phyloP scores from a whole-genome alignment of 1,140 invertebrate species.

The Calosoma granatense region DNA sequence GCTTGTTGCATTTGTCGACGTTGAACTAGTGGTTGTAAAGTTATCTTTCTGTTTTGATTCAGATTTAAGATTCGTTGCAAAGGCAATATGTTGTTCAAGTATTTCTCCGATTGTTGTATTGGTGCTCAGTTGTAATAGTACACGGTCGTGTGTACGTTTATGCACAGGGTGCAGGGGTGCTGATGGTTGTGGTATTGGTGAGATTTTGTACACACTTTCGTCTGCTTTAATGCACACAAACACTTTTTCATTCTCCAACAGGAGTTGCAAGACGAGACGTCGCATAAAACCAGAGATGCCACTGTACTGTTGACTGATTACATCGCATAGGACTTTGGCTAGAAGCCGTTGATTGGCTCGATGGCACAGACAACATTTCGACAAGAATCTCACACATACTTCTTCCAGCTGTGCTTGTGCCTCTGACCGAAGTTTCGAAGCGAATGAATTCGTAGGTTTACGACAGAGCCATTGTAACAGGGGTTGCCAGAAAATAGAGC shows the following conservation, averaged over 20 bases:
- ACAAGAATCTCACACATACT: conserved; percentile 62
- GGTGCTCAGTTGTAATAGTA: conserved; percentile 60
- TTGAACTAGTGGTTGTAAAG: not conserved
- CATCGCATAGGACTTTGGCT: conserved; percentile 64
- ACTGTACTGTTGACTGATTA: conserved; percentile 55
- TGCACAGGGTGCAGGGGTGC: conserved; percentile 29
- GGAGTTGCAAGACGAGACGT: conserved; percentile 70
- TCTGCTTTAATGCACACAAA: conserved; percentile 41
- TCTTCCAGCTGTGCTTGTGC: conserved; percentile 55
- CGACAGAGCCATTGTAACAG: conserved; percentile 65
- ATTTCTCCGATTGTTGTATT: conserved; percentile 52
- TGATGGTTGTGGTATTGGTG: conserved; percentile 34
- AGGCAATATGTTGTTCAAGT: conserved; percentile 39
- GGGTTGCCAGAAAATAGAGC: conserved; percentile 73
- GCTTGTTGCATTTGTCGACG: not conserved
- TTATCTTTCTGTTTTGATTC: conserved; percentile 15
- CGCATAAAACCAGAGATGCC: conserved; percentile 79
- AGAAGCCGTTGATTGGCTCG: conserved; percentile 72
- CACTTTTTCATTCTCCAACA: conserved; percentile 77
- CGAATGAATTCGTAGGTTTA: conserved; percentile 29
- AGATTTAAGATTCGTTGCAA: conserved; percentile 26
- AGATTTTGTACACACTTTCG: conserved; percentile 31
- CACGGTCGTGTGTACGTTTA: conserved; percentile 42
- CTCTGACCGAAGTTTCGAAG: conserved; percentile 40
- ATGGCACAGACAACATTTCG: conserved; percentile 75